Conservation (phyloP, 2,888 invertebrate genomes). For the Euclidia mi region DNA sequence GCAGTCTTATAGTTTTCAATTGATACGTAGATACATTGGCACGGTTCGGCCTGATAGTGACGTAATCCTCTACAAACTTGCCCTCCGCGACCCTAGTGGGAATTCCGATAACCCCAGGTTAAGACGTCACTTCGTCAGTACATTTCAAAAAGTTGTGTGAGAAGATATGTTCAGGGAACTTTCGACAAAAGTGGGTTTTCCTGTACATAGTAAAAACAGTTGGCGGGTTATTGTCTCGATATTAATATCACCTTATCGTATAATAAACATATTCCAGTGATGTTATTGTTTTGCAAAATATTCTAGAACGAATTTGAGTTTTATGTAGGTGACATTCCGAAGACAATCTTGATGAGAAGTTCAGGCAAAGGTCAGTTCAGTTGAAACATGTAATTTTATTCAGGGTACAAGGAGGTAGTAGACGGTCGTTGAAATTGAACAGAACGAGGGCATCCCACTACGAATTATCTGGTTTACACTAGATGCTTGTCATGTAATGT, state of each 20-base stretch:
- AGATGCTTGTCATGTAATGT: too few relatives aligned
- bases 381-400: conserved; percentile 30
- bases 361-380: too few relatives aligned
- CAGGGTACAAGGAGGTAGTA: conserved; percentile 7
- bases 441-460: conserved; percentile 23
- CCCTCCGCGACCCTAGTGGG: not conserved
- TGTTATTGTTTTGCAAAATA: not conserved
- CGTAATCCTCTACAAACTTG: not conserved
- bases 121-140: not conserved
- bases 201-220: too few relatives aligned
- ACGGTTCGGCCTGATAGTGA: not conserved
- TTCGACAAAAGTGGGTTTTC: too few relatives aligned
- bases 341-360: conserved; percentile 40
- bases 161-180: too few relatives aligned
- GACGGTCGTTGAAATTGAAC: conserved; percentile 30
- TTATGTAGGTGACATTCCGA: conserved; percentile 20
- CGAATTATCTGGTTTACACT: conserved; percentile 14
- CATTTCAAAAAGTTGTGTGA: too few relatives aligned
- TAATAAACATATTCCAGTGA: too few relatives aligned
- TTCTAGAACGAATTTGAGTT: conserved; percentile 13
- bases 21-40: too few relatives aligned
- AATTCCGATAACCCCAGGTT: not conserved
- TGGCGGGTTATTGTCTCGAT: too few relatives aligned
- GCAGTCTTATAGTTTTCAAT: too few relatives aligned
- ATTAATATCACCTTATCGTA: too few relatives aligned